Evolutionary conservation across 2,797 vertebrate genomes (phyloP).

Genomic region (Trachurus trachurus): DNA sequence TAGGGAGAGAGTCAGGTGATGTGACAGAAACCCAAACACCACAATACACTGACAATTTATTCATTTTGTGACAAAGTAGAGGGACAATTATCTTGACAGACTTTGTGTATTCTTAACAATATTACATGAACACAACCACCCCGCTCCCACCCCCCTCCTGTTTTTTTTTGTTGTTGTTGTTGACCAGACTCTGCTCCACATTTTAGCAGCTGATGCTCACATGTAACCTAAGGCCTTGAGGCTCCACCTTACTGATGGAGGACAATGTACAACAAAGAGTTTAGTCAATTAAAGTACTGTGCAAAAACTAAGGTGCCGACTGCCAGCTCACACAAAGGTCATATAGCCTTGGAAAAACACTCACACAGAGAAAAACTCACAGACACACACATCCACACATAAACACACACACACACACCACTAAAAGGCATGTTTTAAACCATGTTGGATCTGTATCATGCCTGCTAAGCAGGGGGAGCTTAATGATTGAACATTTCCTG

Average conservation of each 20-base stretch:
- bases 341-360: constrained; percentile 33
- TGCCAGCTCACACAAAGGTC: constrained; percentile 30
- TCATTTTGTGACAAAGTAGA: constrained; percentile 32
- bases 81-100: constrained; percentile 29
- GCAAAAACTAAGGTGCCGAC: constrained; percentile 70
- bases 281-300: constrained; percentile 58
- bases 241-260: constrained; percentile 63
- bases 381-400: constrained; percentile 42
- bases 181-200: constrained; percentile 37
- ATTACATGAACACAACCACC: constrained; percentile 32
- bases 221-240: constrained; percentile 73
- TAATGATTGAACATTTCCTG: constrained; percentile 37
- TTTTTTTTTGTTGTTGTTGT: constrained; percentile 9
- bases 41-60: constrained; percentile 49
- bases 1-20: not conserved
- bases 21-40: constrained; percentile 34
- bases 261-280: constrained; percentile 56
- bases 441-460: constrained; percentile 37
- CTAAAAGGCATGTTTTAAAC: constrained; percentile 63
- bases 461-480: constrained; percentile 8
- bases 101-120: constrained; percentile 32
- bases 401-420: constrained; percentile 45
- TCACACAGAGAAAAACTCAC: constrained; percentile 23
- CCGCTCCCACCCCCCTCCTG: not conserved
- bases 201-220: constrained; percentile 57